Conservation (phyloP, 1,140 invertebrate genomes). For the Tetramorium parvispinum region DNA sequence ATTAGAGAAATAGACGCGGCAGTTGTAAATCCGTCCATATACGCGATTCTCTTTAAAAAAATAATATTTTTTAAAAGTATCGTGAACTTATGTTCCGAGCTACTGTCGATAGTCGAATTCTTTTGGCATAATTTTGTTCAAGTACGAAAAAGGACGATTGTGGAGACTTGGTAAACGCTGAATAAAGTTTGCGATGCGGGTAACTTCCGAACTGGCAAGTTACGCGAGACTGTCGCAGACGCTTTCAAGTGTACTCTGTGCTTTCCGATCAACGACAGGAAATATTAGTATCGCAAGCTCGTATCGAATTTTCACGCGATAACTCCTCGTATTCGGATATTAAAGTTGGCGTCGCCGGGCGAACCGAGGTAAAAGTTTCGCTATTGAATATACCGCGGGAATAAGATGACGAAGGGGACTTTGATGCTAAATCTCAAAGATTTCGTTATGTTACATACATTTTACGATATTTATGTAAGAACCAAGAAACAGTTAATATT, state of each 20-base stretch:
- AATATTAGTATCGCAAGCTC: constrained; percentile 41
- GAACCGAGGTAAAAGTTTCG: constrained; percentile 54
- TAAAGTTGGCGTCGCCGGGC: constrained; percentile 55
- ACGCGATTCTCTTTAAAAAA: background rate
- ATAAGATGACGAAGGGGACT: background rate
- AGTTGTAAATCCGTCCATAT: background rate
- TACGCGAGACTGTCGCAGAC: constrained; percentile 25
- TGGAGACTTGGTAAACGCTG: background rate
- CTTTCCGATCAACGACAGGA: constrained; percentile 48
- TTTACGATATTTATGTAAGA: background rate
- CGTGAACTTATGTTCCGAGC: background rate
- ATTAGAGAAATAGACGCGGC: background rate
- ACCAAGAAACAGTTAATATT: background rate
- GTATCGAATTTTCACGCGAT: constrained; percentile 50
- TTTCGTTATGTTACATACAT: background rate
- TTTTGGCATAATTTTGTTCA: background rate
- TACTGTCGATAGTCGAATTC: background rate
- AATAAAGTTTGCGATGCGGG: background rate
- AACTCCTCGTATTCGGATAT: constrained; percentile 30
- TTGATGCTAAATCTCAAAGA: constrained; percentile 3
- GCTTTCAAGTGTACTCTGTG: constrained; percentile 28
- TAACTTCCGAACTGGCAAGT: constrained; percentile 33
- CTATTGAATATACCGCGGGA: constrained; percentile 16
- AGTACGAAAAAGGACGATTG: background rate
- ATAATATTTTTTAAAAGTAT: background rate